phyloP scores from a whole-genome alignment of 1,140 invertebrate genomes.

The Panagrolaimus sp. region DNA sequence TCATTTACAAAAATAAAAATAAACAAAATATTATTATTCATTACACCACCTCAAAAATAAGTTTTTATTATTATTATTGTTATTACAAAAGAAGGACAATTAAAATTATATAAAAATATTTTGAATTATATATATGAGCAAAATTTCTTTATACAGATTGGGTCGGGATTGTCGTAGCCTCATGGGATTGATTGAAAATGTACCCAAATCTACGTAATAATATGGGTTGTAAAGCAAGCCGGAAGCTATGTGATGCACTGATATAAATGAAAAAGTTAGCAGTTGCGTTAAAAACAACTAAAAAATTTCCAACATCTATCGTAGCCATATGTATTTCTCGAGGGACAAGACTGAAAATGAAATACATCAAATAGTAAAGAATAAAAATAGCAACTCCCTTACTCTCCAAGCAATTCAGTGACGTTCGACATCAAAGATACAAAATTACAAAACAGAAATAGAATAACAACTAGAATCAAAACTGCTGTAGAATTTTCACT shows the following conservation, averaged over 20 bases:
- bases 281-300: conserved; percentile 6
- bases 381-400: neutral
- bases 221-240: neutral
- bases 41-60: no score
- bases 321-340: conserved; percentile 10
- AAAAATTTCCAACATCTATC: conserved; percentile 7
- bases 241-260: neutral
- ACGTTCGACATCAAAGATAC: conserved; percentile 10
- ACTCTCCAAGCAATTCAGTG: conserved; percentile 11
- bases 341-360: conserved; percentile 1
- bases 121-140: no score
- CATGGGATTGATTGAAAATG: conserved; percentile 1
- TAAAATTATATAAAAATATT: no score
- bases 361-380: neutral
- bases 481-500: neutral
- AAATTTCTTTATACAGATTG: conserved; percentile 4
- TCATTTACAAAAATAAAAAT: no score
- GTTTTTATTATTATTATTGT: no score
- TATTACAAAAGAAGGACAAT: no score
- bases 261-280: conserved; percentile 10
- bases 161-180: neutral
- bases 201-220: neutral
- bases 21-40: no score
- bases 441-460: conserved; percentile 6
- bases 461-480: neutral